Evolutionary conservation across 1,140 invertebrate genomes (phyloP), one percentile per base, ranked within the genome.

Genomic region (Diploscapter pachys): DNA sequence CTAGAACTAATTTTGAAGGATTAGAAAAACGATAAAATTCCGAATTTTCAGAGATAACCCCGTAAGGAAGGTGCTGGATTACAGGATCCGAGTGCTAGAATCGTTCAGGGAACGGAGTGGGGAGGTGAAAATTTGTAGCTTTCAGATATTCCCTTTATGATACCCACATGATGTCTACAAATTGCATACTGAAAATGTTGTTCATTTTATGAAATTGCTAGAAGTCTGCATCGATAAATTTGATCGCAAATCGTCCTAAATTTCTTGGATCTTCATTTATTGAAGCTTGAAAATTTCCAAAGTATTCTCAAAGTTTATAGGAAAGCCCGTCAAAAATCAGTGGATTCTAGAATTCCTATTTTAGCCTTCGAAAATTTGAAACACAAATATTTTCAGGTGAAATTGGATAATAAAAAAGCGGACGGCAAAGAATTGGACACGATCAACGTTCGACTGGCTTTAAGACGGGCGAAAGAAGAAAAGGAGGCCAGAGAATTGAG

Each of bases 361-460:
- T 31, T 31, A 31, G 31, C 31, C 31, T 31, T 31, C 31, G 31
- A 31, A 31, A 31, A 31, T 31, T 31, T 31, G 31, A 31, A 31
- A 31, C 31, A 31, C 31, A n/a, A n/a, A 31, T 31, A 31, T 31
- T 31, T 88, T 55, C 91, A 93, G 78, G 89, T 94, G 61, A 92
- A 89, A 84, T 86, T 96, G 63, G 95, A 96, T 83, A 93, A 93
- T 84, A 91, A 93, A 81, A 92, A 90, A 79, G 90, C 93, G 0
- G 91, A 91, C 51, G 91, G 93, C 83, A 91, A 92, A 80, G 94
- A 97, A 87, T 85, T 95, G 63, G 94, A 96, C 83, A 95, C 92
- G 9, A 93, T 94, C 2, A 90, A 93, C 56, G 91, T 96, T 9
- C 87, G 95, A 63, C 91, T 93, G 85, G 94, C 94, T 2, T 88